Evolutionary conservation across 2,113 vertebrate species (phyloP).

Genomic region (Charadrius vociferus): DNA sequence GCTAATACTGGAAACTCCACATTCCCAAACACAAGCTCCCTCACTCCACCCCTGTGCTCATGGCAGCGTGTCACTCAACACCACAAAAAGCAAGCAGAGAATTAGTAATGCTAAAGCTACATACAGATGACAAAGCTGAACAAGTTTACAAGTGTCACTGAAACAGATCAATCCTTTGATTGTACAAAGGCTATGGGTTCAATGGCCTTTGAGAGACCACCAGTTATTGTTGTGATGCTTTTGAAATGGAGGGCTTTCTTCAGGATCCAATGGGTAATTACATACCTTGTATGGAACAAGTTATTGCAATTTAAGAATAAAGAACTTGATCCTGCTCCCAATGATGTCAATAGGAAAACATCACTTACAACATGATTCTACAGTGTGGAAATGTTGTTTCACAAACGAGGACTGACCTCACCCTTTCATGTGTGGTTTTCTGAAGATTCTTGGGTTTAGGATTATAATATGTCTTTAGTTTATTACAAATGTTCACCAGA

Average conservation of each 20-base stretch:
- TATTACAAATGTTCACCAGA: slow-evolving; percentile 11
- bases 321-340: slow-evolving; percentile 14
- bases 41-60: background rate
- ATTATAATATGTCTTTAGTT: background rate
- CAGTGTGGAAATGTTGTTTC: slow-evolving; percentile 13
- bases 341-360: slow-evolving; percentile 9
- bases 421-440: slow-evolving; percentile 18
- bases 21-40: background rate
- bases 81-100: background rate
- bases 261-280: background rate
- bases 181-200: background rate
- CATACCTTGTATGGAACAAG: slow-evolving; percentile 28
- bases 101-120: background rate
- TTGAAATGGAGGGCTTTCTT: slow-evolving; percentile 15
- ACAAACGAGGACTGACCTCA: background rate
- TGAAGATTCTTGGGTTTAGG: background rate
- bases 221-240: background rate
- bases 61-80: background rate
- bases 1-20: background rate
- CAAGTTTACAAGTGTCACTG: slow-evolving; percentile 1
- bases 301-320: slow-evolving; percentile 39
- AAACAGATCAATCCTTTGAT: background rate
- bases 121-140: background rate
- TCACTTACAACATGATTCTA: background rate
- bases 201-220: slow-evolving; percentile 26